Evolutionary conservation across 1,140 invertebrate genomes (phyloP), one percentile per base, ranked within the genome.

Genomic region (Ptiloglossa arizonensis): DNA sequence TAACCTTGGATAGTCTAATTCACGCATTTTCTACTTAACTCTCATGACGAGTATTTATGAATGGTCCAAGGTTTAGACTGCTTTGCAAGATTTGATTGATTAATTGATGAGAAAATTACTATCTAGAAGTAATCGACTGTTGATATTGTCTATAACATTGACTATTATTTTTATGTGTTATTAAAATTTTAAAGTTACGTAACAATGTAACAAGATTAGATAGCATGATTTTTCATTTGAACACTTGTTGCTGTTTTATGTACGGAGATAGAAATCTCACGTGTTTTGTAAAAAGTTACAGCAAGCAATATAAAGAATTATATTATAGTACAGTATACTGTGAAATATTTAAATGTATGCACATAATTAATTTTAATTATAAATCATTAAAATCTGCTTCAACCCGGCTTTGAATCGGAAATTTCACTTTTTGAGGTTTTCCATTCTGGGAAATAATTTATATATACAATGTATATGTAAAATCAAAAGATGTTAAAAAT

Each of bases 1-100:
- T 72, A 62, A 72, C 44, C 44, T 72, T 29, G 70, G 63, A 63
- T 41, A 50, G n/a, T n/a, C n/a, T n/a, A n/a, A n/a, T 38, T 62
- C 17, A 63, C 5, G 32, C 35, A 2, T 62, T 38, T 29, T 52
- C 22, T 35, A 41, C 11, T 22, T 41, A 50, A 5, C 2, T 52
- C 35, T 17, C 17, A 17, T 15, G 9, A 44, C 9, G n/a, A n/a
- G n/a, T n/a, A n/a, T n/a, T n/a, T n/a, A n/a, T n/a, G n/a, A n/a
- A n/a, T n/a, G n/a, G n/a, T n/a, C n/a, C n/a, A 52, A 38, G 5
- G 8, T 22, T 24, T 17, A 17, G 17, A 72, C 52, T 63, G 41
- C 35, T 63, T 63, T 72, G 19, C 29, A 48, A 52, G 6, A 63
- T 72, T 52, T 63, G 13, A 22, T 52, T 52, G 50, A 29, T 46